Percentiles rank a stretch among this genome's conserved stretches.
Evolutionary conservation across 1,140 invertebrate genomes (phyloP).

Genomic region (Calliopsis andreniformis): DNA sequence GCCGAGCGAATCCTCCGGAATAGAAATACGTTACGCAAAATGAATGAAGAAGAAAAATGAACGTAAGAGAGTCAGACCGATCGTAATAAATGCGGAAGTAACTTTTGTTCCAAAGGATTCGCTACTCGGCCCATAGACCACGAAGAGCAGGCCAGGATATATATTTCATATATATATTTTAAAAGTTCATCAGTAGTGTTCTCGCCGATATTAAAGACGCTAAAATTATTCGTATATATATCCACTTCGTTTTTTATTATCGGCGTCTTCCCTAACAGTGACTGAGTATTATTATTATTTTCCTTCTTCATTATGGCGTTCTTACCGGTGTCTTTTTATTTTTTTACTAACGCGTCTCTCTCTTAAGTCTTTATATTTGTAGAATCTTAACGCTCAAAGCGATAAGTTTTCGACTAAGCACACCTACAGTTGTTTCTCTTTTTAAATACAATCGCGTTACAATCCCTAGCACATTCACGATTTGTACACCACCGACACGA

Average conservation of each 20-base stretch:
- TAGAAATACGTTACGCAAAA: neutral
- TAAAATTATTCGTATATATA: constrained; percentile 50
- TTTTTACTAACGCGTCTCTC: constrained; percentile 21
- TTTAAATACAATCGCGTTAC: neutral
- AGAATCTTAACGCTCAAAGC: constrained; percentile 8
- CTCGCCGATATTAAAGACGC: constrained; percentile 8
- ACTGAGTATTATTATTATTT: constrained; percentile 55
- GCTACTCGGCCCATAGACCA: constrained; percentile 26
- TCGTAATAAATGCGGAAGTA: neutral
- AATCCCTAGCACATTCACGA: constrained; percentile 25
- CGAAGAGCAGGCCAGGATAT: constrained; percentile 34
- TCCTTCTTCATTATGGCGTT: neutral
- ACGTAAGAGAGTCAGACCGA: neutral
- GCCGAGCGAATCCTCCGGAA: constrained; percentile 47
- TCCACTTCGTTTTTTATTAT: constrained; percentile 54
- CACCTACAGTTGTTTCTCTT: neutral
- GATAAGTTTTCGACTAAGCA: constrained; percentile 28
- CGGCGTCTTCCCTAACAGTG: constrained; percentile 29
- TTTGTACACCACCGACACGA: too few species aligned
- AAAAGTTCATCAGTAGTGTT: constrained; percentile 13
- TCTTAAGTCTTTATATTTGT: constrained; percentile 11
- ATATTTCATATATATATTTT: neutral
- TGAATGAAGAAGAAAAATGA: constrained; percentile 1
- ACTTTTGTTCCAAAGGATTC: constrained; percentile 38
- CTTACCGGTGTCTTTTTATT: constrained; percentile 1